These are phyloP conservation scores for Diadema setosum DNA, from an alignment of 35 echinoderm and acorn worm species.

Conservation along the genomic window DNA sequence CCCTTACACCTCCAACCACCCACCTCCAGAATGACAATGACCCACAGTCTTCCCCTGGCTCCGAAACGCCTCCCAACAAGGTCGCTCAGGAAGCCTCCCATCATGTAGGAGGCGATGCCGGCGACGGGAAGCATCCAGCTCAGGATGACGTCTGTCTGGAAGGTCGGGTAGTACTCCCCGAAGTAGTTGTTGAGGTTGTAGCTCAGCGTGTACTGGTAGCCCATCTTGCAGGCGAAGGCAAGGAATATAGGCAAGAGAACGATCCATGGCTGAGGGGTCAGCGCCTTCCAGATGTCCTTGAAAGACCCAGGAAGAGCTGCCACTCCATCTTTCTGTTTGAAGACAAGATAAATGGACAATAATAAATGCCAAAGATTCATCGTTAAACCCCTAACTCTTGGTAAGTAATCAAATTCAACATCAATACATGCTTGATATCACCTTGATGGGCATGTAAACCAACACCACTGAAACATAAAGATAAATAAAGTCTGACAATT, in stretches of 20 bases:
- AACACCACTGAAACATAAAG: too few relatives aligned
- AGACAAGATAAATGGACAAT: too few relatives aligned
- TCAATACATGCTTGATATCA: too few relatives aligned
- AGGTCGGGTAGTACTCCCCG: neutral
- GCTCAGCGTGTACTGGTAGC: neutral
- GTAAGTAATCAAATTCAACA: too few relatives aligned
- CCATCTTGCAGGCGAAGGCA: conserved; percentile 1
- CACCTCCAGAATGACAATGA: neutral
- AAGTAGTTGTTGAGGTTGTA: conserved; percentile 26
- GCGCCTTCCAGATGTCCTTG: neutral
- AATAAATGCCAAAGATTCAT: too few relatives aligned
- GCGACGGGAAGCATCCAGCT: neutral
- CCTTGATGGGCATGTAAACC: too few relatives aligned
- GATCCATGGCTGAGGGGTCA: neutral
- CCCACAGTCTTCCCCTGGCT: neutral
- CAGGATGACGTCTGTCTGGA: neutral
- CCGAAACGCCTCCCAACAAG: neutral
- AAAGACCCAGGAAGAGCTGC: neutral
- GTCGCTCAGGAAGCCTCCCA: neutral
- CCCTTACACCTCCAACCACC: too few relatives aligned
- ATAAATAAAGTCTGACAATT: too few relatives aligned
- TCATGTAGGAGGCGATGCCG: neutral
- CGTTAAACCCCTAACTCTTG: too few relatives aligned
- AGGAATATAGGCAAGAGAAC: neutral
- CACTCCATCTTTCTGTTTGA: too few relatives aligned